Base-by-base conservation (phyloP, 2,113 vertebrate genomes). In the Lepisosteus osseus region DNA sequence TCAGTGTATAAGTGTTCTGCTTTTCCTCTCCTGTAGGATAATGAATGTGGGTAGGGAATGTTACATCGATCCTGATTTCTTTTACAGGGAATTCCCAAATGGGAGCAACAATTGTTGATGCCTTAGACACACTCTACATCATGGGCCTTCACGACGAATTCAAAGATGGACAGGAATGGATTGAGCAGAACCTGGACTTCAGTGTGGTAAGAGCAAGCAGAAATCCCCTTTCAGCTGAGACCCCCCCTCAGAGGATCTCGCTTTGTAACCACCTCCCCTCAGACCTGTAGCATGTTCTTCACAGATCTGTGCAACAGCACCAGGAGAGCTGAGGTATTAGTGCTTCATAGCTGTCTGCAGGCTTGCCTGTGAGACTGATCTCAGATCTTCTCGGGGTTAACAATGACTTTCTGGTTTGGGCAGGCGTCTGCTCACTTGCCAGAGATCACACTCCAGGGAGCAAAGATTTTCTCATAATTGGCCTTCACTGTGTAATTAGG, bases 131-230 rank as follows among this genome's bases (percentile, higher is more conserved):
- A 0, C 94, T 99, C 72, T 99, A 95, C 84, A 97, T 99, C 76
- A 99, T 99, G 97, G 97, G 97, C 41, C 94, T 99, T 69, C 94
- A 95, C 0, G 93, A 95, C 64, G 97, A 99, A 87, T 99, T 99
- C 88, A 93, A 92, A 86, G 97, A 99, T 69, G 96, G 95, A 57
- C 94, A 98, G 81, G 95, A 94, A 71, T 99, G 97, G 97, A 95
- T 99, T 76, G 92, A 96, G 72, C 94, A 97, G 82, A 96, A 96
- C 75, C 93, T 99, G 85, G 97, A 99, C 88, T 99, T 98, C 79
- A 84, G 94, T 57, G 95, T 97, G 94, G 97, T 99, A 59, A 91
- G 93, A 90, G 72, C 6, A 74, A 45, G 62, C 2, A 5, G 57
- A 6, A 59, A 13, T n/a, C 11, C 47, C 47, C 47, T 51, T 51